Evolutionary conservation across 2,888 invertebrate genomes (phyloP).

Genomic region (Archips crataeganus): DNA sequence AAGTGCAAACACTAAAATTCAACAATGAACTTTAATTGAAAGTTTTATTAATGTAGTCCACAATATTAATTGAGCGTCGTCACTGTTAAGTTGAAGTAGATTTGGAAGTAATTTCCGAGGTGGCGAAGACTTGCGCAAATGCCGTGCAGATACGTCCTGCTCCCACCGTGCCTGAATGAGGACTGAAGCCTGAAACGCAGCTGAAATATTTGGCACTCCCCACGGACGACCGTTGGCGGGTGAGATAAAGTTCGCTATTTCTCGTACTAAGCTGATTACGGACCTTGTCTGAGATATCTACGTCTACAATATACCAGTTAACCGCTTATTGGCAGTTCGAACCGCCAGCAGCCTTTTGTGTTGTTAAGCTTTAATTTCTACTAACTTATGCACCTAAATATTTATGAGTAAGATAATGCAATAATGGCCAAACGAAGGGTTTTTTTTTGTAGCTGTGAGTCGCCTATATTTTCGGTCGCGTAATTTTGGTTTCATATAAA

Average conservation of each 20-base stretch:
- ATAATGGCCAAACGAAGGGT: too few species aligned
- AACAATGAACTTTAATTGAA: slow-evolving; percentile 3
- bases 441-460: too few species aligned
- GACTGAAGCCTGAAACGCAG: slow-evolving; percentile 71
- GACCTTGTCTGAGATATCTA: slow-evolving; percentile 54
- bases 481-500: too few species aligned
- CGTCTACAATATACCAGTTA: slow-evolving; percentile 35
- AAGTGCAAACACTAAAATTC: slow-evolving; percentile 15
- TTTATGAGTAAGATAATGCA: too few species aligned
- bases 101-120: slow-evolving; percentile 50
- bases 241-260: slow-evolving; percentile 67
- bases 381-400: not conserved
- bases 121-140: slow-evolving; percentile 49
- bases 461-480: too few species aligned
- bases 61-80: slow-evolving; percentile 23
- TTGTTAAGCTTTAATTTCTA: slow-evolving; percentile 25
- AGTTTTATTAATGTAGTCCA: slow-evolving; percentile 19
- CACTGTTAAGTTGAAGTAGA: slow-evolving; percentile 20
- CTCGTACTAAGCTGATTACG: slow-evolving; percentile 71
- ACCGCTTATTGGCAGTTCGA: slow-evolving; percentile 36
- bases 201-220: slow-evolving; percentile 62
- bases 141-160: slow-evolving; percentile 57
- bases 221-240: slow-evolving; percentile 54
- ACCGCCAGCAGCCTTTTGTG: slow-evolving; percentile 22
- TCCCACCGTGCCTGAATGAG: slow-evolving; percentile 58